Base-by-base conservation (phyloP, 1,140 invertebrate species). In the Drosophila paulistorum region DNA sequence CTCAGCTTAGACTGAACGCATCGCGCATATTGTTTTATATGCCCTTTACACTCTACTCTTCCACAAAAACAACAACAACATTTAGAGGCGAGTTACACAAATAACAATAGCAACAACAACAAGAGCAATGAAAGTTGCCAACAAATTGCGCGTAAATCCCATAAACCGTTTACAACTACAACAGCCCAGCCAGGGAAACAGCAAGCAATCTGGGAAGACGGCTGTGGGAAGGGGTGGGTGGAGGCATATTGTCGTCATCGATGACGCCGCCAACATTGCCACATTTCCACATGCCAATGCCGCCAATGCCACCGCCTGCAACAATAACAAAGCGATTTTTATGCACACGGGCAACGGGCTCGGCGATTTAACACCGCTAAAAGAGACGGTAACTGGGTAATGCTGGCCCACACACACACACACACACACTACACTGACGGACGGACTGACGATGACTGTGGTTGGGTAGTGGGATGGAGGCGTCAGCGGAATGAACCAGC, bases 141-240 rank as follows among this genome's bases (percentile, higher is more conserved):
- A 82, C 85, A 89, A 89, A 89, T 89, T 89, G 84, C 81, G 80
- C 84, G 84, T 89, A 89, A 89, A 84, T 90, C 84, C 77, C 84
- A 89, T 89, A 89, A 89, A 89, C 84, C 84, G 84, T 89, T 89
- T 89, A 90, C 84, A 89, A 89, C 84, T 90, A 89, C 85, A 89
- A 81, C 84, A 89, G 84, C 84, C 78, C 66, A 42, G 55, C 30
- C 42, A 45, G 42, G 7, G 0, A 9, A 10, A 37, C 7, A 37
- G 35, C 30, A 30, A 48, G 45, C 3, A 14, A 11, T 1, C 7
- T 37, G 35, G 35, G 35, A 37, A 10, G 35, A 1, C 1, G 35
- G 9, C 1, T 0, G 7, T 2, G 2, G 35, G 10, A 9, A 3
- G 35, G 35, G 10, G 9, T 0, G 35, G 35, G 35, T 10, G 35